A percentile compares a stretch with the other conserved stretches of the same genome.
phyloP scores from a whole-genome alignment of 2,797 vertebrate genomes.

The Chaetophractus vellerosus region DNA sequence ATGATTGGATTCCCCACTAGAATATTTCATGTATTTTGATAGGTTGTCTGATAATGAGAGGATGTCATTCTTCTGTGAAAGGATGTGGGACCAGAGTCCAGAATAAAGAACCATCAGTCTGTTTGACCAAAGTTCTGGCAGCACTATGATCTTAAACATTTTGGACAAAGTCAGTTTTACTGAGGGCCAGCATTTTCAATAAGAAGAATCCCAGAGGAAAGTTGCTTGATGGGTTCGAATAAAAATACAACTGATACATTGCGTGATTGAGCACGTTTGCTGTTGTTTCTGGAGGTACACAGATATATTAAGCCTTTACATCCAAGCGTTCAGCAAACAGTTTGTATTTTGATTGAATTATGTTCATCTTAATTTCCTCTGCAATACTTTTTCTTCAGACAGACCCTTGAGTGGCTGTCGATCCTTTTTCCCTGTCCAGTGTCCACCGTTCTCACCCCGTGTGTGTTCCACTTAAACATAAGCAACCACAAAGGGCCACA shows the following conservation, averaged over 20 bases:
- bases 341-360: constrained; percentile 36
- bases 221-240: background rate
- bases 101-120: background rate
- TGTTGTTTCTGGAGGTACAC: background rate
- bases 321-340: background rate
- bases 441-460: constrained; percentile 67
- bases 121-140: constrained; percentile 14
- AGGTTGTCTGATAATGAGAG: constrained; percentile 37
- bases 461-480: constrained; percentile 77
- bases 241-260: background rate
- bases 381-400: background rate
- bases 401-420: background rate
- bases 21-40: constrained; percentile 40
- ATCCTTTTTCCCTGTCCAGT: background rate
- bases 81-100: background rate
- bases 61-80: background rate
- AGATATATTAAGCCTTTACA: background rate
- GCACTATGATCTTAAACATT: constrained; percentile 39
- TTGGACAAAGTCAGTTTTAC: constrained; percentile 14
- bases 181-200: constrained; percentile 35
- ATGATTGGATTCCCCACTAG: constrained; percentile 38
- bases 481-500: constrained; percentile 68
- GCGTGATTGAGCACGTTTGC: background rate
- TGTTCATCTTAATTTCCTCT: background rate
- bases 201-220: background rate